Base-by-base conservation (phyloP, 1,140 invertebrate species). In the Chrysomallon squamiferum region DNA sequence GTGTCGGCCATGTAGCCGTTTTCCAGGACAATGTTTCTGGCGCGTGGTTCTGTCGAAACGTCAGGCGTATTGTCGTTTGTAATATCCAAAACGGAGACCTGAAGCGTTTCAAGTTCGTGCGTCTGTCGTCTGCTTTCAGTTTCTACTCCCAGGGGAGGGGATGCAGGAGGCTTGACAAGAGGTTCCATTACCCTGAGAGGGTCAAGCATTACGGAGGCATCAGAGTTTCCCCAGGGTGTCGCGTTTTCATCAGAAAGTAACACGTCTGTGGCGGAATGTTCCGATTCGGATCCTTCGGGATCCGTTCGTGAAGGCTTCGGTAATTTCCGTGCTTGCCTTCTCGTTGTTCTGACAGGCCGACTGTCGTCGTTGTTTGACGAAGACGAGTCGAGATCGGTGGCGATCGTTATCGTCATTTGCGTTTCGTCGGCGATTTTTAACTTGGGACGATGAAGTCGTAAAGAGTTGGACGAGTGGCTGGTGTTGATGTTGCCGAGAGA, bases 1-100 rank as follows among this genome's bases (percentile, higher is more conserved):
- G 68, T 70, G 32, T 70, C 68, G 1, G 68, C 68, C 45, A 70
- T 43, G 38, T 70, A 70, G 27, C 68, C 68, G 45, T 70, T 70
- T 47, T 70, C 68, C 20, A 41, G 22, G 22, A 25, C 29, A 27
- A 54, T 27, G 22, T 13, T 54, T 54, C 25, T 54, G 29, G 22
- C 9, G 50, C 29, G 18, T 20, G 22, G 13, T 54, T 54, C 50
- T 4, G 50, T 27, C 22, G 22, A 15, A 27, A 30, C 22, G 50
- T 54, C 50, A 4, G 50, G 29, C 50, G 50, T 22, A 27, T 30
- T 27, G n/a, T 54, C 29, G 18, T 13, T 30, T 54, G 50, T 54
- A 15, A 7, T 38, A 15, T 38, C 35, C 35, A 38, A 38, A 5
- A 38, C 6, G 15, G 15, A 38, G 6, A 38, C 6, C 25, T 54